These are phyloP conservation scores for Melinaea marsaeus DNA, from an alignment of 2,888 invertebrate species.

Conservation along the genomic window DNA sequence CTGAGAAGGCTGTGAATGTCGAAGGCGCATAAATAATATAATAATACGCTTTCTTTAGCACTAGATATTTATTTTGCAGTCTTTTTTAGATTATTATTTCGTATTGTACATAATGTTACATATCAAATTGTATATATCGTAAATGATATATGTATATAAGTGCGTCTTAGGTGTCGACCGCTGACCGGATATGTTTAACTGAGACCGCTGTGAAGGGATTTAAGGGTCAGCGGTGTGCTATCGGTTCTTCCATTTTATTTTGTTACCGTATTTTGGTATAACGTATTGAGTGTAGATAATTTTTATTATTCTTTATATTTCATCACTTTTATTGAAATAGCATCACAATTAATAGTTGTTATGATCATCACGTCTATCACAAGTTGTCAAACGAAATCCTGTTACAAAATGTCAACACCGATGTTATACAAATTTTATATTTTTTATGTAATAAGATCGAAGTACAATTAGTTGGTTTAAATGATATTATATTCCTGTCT, in stretches of 20 bases:
- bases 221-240: constrained; percentile 29
- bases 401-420: too few species aligned
- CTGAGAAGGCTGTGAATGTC: constrained; percentile 19
- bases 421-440: constrained; percentile 26
- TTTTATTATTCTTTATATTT: constrained; percentile 10
- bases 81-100: constrained; percentile 38
- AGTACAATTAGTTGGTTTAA: constrained; percentile 62
- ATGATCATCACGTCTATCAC: too few species aligned
- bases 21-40: constrained; percentile 27
- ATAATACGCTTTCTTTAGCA: constrained; percentile 38
- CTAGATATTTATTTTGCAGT: constrained; percentile 48
- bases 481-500: constrained; percentile 44
- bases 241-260: constrained; percentile 39
- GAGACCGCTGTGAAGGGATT: background rate
- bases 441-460: constrained; percentile 41
- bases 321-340: background rate
- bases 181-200: background rate
- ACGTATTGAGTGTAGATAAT: constrained; percentile 6
- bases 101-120: constrained; percentile 62
- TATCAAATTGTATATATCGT: constrained; percentile 56
- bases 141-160: constrained; percentile 9
- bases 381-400: too few species aligned
- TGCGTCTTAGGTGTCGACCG: background rate
- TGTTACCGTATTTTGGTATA: constrained; percentile 21
- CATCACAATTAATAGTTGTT: background rate